Evolutionary conservation across 2,113 vertebrate species (phyloP), one percentile per base, ranked within the genome.

Genomic region (Daboia siamensis): DNA sequence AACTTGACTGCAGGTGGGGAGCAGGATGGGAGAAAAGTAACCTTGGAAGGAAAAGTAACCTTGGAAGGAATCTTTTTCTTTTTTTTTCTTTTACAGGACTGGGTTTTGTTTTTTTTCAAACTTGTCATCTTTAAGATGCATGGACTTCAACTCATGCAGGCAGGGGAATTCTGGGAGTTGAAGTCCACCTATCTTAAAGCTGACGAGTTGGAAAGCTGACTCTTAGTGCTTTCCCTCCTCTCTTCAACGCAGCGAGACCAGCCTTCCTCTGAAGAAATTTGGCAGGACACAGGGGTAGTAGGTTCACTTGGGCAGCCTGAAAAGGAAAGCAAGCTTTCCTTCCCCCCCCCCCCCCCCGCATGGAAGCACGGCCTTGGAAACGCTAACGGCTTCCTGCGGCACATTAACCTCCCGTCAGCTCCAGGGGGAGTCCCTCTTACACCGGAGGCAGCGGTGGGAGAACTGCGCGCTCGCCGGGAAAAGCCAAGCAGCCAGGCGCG

Each of bases 351-450:
- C 39, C 3, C 64, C 8, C 7, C 24, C 20, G 55, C 54, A 1
- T n/a, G 5, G 1, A 24, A 48, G 29, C 7, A 5, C 46, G 15
- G 12, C 57, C 84, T 23, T 39, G 20, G 5, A 69, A 61, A 59
- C 46, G 20, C 9, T 17, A 10, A 10, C 26, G 2, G 80, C 90
- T 59, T 80, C 13, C 84, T 23, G 80, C 1, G 4, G 85, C 91
- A 69, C 86, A 39, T 87, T 64, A 51, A 51, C 90, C 85, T 39
- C 84, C 55, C 12, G n/a, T n/a, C 90, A 87, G 90, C 90, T 91
- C 80, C 90, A 61, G 84, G 84, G 80, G 90, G 90, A 86, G 85
- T 64, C 85, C 57, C 44, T n/a, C 84, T 51, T 9, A 12, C 39
- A 17, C 54, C 29, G 86, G 48, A 52, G 33, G n/a, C 61, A 26